Conservation (phyloP, 2,113 vertebrate species). For the Cephalopterus ornatus region DNA sequence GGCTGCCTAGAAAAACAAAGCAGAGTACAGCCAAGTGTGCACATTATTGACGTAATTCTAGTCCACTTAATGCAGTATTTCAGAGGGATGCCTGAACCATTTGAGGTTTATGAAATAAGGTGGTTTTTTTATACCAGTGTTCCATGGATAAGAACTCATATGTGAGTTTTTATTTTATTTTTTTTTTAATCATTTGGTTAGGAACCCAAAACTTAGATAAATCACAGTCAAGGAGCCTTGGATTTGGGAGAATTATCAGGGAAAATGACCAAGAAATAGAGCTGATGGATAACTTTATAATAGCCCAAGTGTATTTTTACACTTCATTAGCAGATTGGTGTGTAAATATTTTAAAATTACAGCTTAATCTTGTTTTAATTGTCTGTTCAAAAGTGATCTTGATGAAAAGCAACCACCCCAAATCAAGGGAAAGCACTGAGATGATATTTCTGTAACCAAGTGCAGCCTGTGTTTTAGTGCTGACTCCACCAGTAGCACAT, state of each 20-base stretch:
- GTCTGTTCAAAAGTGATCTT: neutral
- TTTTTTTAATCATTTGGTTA: neutral
- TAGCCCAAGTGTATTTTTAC: neutral
- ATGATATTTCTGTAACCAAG: neutral
- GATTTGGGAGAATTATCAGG: neutral
- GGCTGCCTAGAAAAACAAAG: neutral
- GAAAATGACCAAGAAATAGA: neutral
- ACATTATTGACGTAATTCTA: accelerated
- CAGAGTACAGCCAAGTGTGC: neutral
- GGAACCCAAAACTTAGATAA: neutral
- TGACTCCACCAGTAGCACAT: neutral
- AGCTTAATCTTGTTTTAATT: neutral
- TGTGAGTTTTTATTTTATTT: neutral
- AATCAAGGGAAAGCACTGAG: neutral
- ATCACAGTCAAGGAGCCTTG: neutral
- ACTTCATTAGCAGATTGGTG: neutral
- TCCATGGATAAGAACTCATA: neutral
- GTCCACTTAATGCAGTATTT: neutral
- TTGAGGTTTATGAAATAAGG: neutral
- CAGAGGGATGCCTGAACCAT: neutral
- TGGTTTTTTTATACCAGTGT: neutral
- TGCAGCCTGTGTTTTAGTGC: neutral
- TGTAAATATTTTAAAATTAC: neutral
- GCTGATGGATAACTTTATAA: neutral
- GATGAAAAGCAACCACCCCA: neutral